phyloP scores from a whole-genome alignment of 2,113 vertebrate species.

The Crotophaga sulcirostris region DNA sequence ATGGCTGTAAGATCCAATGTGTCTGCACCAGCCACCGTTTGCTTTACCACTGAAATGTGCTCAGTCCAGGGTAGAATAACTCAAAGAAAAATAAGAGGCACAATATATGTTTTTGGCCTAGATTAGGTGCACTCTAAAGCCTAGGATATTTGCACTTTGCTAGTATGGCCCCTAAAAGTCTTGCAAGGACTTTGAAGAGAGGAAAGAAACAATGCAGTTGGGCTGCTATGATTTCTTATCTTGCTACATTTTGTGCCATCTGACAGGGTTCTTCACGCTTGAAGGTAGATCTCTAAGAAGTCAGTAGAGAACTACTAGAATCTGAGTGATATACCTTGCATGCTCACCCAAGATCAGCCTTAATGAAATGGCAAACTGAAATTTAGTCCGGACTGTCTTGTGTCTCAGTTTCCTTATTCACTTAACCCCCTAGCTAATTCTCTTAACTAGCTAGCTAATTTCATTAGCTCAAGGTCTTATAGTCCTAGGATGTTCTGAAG shows the following conservation, averaged over 20 bases:
- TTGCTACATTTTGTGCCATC: background rate
- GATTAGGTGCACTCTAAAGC: background rate
- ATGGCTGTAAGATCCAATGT: background rate
- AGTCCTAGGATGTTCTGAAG: background rate
- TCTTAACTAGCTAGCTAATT: background rate
- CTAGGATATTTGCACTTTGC: background rate
- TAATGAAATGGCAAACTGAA: background rate
- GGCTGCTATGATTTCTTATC: background rate
- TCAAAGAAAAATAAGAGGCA: background rate
- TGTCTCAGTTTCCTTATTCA: background rate
- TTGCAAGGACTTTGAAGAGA: background rate
- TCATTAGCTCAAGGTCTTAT: background rate
- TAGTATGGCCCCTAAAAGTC: background rate
- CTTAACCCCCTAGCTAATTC: background rate
- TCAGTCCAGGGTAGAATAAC: background rate
- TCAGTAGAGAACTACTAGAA: background rate
- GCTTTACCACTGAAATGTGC: background rate
- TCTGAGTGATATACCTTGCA: background rate
- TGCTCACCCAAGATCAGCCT: background rate
- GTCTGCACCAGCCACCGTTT: background rate
- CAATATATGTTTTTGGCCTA: rapidly evolving
- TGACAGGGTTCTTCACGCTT: background rate
- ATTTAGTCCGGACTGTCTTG: background rate
- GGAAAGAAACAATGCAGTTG: background rate
- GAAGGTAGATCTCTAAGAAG: background rate